Evolutionary conservation across 2,797 vertebrate species (phyloP), one percentile per base, ranked within the genome.

Genomic region (Centroberyx gerrardi): DNA sequence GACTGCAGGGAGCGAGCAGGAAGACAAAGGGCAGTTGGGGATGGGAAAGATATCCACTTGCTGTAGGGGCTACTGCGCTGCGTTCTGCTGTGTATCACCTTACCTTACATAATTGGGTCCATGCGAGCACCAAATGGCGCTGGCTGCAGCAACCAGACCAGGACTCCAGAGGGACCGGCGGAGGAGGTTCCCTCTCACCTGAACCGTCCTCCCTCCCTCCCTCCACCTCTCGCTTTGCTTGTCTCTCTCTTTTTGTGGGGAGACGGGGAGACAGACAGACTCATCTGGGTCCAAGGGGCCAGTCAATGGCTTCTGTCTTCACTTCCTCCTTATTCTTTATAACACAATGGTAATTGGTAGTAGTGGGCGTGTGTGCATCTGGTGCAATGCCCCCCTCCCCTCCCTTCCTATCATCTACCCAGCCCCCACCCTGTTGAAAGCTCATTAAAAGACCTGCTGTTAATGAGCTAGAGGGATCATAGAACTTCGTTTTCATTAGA

Each of bases 371-470:
- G 83, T 87, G 92, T 94, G 91, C 94, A 95, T 95, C 94, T 95
- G 94, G 91, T 94, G 89, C 87, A 92, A 88, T 85, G 87, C 74
- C 63, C 10, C 29, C 8, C 40, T 7, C 42, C 70, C 81, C 83
- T 75, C 78, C 82, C 86, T 78, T 82, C 22, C 22, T 22, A 22
- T 87, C 86, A 88, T 88, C 85, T 84, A 81, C 90, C 91, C 89
- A 89, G 87, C 91, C 93, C 93, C 93, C 90, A 87, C 87, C 92
- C 89, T 90, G 90, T 92, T 93, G 93, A 95, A 95, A 93, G 90
- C 93, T 95, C 94, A 95, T 96, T 96, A 96, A 94, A 92, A 93
- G 90, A 92, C 94, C 93, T 93, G 86, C 94, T 94, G 95, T 95
- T 96, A 95, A 95, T 95, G 94, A 95, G 93, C 94, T 95, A 95